A percentile compares a stretch with the other conserved stretches of the same genome.
These are phyloP conservation scores for Loxodonta africana DNA, from an alignment of 2,113 vertebrate species.

Conservation along the genomic window DNA sequence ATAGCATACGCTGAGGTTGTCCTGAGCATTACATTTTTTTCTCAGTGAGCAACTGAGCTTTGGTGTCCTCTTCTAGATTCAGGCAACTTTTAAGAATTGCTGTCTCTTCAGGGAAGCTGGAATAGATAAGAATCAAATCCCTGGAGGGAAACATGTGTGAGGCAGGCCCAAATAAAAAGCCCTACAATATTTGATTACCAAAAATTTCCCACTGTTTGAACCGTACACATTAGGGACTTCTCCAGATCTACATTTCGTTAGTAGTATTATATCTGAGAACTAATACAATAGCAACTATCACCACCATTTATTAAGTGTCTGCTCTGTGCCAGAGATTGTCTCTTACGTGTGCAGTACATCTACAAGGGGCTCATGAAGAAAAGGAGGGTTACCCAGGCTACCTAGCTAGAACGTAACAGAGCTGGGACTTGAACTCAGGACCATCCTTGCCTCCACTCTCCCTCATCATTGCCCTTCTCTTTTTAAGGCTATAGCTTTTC, in stretches of 20 bases:
- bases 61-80: neutral
- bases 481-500: neutral
- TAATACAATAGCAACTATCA: neutral
- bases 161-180: neutral
- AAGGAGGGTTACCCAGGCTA: neutral
- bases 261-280: neutral
- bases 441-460: neutral
- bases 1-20: neutral
- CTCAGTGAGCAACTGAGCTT: neutral
- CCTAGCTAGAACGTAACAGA: neutral
- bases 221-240: neutral
- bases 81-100: neutral
- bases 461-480: no score
- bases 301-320: neutral
- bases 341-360: neutral
- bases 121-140: neutral
- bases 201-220: neutral
- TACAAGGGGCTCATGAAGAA: neutral
- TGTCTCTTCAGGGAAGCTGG: neutral
- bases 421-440: neutral
- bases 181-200: neutral
- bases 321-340: neutral
- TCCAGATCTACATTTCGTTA: neutral
- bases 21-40: neutral
- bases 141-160: neutral